Conservation (phyloP, 2,113 vertebrate species). For the Puffinus mauretanicus region DNA sequence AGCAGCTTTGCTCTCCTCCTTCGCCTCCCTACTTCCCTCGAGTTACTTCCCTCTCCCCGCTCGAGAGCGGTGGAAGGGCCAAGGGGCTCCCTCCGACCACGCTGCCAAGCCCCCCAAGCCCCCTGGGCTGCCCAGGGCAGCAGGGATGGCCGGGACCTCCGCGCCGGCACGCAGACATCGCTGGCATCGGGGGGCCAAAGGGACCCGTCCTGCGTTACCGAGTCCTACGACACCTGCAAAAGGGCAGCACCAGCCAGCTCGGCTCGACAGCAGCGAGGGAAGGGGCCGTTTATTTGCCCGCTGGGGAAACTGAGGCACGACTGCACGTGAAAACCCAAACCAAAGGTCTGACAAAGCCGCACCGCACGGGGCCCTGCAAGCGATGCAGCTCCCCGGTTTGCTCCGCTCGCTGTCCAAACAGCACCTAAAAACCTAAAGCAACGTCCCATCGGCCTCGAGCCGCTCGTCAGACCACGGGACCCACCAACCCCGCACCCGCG, state of each 20-base stretch:
- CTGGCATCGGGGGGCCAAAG: accelerated
- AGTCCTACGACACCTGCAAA: too few relatives aligned
- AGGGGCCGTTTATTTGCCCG: accelerated
- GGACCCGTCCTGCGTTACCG: neutral
- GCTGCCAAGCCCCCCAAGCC: neutral
- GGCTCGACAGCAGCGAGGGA: neutral
- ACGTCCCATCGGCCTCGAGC: neutral
- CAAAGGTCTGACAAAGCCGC: neutral
- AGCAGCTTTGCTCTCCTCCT: neutral
- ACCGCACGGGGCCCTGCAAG: neutral
- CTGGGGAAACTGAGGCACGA: neutral
- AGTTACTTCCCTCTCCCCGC: neutral
- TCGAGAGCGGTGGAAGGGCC: neutral
- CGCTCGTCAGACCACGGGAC: accelerated
- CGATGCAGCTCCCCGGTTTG: neutral
- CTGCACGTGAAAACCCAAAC: neutral
- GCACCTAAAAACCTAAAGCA: neutral
- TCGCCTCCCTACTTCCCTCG: neutral
- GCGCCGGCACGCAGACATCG: neutral
- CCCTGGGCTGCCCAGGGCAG: neutral
- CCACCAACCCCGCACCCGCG: neutral
- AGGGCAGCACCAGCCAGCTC: neutral
- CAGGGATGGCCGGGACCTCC: accelerated
- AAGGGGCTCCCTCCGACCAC: neutral
- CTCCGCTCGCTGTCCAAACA: neutral